phyloP scores from a whole-genome alignment of 2,797 vertebrate species.

The Rhinoraja longicauda region DNA sequence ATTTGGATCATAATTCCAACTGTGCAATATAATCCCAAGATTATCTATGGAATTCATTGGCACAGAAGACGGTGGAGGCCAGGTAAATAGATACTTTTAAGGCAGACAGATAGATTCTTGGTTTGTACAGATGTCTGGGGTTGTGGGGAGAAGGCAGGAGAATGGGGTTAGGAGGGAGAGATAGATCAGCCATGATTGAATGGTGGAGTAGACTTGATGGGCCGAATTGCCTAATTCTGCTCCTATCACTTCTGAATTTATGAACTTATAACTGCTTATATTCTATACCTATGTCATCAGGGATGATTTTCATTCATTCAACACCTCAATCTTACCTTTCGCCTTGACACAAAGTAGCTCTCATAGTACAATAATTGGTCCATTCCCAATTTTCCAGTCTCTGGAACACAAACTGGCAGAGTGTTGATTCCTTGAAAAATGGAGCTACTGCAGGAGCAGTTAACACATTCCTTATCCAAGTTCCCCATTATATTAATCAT shows the following conservation, averaged over 20 bases:
- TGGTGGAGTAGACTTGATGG: no score
- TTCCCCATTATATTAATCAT: not conserved
- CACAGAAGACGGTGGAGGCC: no score
- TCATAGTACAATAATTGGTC: not conserved
- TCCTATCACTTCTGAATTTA: no score
- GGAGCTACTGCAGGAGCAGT: no score
- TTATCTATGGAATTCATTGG: no score
- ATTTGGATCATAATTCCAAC: not conserved
- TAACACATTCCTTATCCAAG: not conserved
- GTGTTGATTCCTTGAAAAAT: not conserved
- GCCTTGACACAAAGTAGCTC: not conserved
- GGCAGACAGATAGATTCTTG: no score
- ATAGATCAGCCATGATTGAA: no score
- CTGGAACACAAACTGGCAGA: not conserved
- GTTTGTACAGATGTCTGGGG: no score
- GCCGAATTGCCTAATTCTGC: no score
- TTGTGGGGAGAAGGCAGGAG: no score
- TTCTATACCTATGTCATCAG: not conserved
- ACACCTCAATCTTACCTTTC: not conserved
- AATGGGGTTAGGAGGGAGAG: no score
- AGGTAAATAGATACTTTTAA: no score
- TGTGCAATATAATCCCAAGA: not conserved
- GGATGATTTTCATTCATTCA: not conserved
- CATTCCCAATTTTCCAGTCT: not conserved
- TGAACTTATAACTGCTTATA: not conserved